phyloP scores from a whole-genome alignment of 2,888 invertebrate species.

The Ischnus inquisitorius region DNA sequence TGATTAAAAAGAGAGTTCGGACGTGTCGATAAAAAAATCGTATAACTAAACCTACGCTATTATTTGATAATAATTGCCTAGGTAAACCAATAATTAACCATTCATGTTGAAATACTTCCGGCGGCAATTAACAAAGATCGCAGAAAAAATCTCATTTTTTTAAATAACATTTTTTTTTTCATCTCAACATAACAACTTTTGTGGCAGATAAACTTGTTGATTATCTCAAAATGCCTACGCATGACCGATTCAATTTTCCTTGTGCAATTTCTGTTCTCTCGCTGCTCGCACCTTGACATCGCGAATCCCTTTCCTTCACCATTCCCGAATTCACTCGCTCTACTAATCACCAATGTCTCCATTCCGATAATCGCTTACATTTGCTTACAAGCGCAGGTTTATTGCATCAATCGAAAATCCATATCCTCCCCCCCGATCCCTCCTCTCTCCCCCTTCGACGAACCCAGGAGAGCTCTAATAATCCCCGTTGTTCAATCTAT shows the following conservation, averaged over 20 bases:
- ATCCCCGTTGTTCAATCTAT: slow-evolving; percentile 46
- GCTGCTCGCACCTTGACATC: slow-evolving; percentile 7
- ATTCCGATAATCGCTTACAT: slow-evolving; percentile 53
- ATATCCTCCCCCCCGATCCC: background rate
- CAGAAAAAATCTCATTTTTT: too few relatives aligned
- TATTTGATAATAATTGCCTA: too few relatives aligned
- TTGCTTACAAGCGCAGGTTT: slow-evolving; percentile 32
- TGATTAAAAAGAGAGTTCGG: too few relatives aligned
- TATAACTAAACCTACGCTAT: too few relatives aligned
- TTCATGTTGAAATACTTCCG: too few relatives aligned
- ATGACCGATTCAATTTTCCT: background rate
- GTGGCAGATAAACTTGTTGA: too few relatives aligned
- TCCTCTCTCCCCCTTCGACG: slow-evolving; percentile 6
- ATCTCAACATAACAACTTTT: too few relatives aligned
- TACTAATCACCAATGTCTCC: slow-evolving; percentile 42
- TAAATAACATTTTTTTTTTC: too few relatives aligned
- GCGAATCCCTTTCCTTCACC: background rate
- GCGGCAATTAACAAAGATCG: too few relatives aligned
- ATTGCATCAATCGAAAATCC: slow-evolving; percentile 39
- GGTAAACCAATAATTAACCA: too few relatives aligned
- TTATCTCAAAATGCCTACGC: too few relatives aligned
- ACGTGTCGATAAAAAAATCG: too few relatives aligned
- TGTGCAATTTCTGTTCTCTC: background rate
- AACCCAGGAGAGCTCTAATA: slow-evolving; percentile 37
- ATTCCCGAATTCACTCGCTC: background rate